Conservation (phyloP, 2,797 vertebrate species). For the Propithecus deckenii region DNA sequence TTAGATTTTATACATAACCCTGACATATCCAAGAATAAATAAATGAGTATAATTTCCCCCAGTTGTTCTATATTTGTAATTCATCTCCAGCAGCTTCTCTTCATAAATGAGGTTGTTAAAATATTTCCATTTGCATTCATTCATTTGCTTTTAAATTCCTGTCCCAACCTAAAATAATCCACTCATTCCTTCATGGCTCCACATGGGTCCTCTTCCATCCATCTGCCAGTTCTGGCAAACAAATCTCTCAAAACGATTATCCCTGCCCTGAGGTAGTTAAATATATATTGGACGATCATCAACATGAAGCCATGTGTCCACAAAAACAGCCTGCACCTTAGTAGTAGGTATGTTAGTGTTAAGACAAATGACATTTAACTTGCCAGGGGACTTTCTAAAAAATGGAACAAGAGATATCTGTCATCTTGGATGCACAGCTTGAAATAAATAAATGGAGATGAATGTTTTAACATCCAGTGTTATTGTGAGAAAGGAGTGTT, state of each 20-base stretch:
- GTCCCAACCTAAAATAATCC: slow-evolving; percentile 30
- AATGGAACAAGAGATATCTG: not conserved
- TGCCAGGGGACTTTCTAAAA: not conserved
- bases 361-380: not conserved
- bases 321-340: not conserved
- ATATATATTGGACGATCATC: slow-evolving; percentile 1
- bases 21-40: not conserved
- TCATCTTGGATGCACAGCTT: not conserved
- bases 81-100: not conserved
- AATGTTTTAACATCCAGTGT: not conserved
- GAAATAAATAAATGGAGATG: not conserved
- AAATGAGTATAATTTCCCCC: not conserved
- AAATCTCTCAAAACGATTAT: not conserved
- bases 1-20: not conserved
- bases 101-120: slow-evolving; percentile 20
- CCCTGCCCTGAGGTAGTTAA: slow-evolving; percentile 16
- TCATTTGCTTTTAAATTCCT: slow-evolving; percentile 15
- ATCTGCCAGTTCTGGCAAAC: slow-evolving; percentile 42
- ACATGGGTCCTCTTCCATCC: slow-evolving; percentile 31
- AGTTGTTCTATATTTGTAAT: not conserved
- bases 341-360: not conserved
- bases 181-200: slow-evolving; percentile 27
- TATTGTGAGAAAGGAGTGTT: not conserved
- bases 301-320: not conserved
- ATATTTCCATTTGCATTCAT: not conserved